These are phyloP conservation scores for Leptogaster cylindrica DNA, from an alignment of 2,888 invertebrate species.

Conservation along the genomic window DNA sequence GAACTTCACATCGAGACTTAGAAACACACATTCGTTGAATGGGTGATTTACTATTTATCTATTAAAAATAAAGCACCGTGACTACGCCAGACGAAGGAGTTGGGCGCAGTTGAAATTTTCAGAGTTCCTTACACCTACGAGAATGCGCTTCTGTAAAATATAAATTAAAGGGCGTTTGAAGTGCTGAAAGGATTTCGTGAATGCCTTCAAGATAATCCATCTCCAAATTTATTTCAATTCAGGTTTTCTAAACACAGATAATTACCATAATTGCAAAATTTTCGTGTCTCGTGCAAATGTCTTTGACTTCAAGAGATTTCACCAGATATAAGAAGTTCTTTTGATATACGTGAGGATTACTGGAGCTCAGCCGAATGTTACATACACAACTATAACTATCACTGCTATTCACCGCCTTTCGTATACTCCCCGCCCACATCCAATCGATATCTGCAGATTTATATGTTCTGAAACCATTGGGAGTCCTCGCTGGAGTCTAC, in stretches of 20 bases:
- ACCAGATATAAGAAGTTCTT: too few species aligned
- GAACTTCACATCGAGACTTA: too few species aligned
- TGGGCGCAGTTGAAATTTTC: too few species aligned
- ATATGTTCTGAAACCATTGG: slow-evolving; percentile 16
- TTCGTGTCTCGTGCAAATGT: background rate
- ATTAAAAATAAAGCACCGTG: too few species aligned
- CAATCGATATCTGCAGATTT: slow-evolving; percentile 20
- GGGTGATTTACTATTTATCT: too few species aligned
- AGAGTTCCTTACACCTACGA: too few species aligned
- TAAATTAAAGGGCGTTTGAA: too few species aligned
- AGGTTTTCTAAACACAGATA: slow-evolving; percentile 9
- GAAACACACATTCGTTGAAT: too few species aligned
- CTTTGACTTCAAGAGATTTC: slow-evolving; percentile 7
- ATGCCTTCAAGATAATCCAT: too few species aligned
- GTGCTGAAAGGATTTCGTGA: too few species aligned
- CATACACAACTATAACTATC: background rate
- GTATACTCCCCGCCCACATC: background rate
- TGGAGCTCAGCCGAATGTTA: background rate
- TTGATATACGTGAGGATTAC: background rate
- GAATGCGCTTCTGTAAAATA: too few species aligned
- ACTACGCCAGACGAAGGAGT: too few species aligned
- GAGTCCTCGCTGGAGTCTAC: background rate
- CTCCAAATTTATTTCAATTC: background rate
- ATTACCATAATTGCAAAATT: slow-evolving; percentile 34
- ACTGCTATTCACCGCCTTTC: slow-evolving; percentile 9